Evolutionary conservation across 2,113 vertebrate species (phyloP).

Genomic region (Madoqua kirkii): DNA sequence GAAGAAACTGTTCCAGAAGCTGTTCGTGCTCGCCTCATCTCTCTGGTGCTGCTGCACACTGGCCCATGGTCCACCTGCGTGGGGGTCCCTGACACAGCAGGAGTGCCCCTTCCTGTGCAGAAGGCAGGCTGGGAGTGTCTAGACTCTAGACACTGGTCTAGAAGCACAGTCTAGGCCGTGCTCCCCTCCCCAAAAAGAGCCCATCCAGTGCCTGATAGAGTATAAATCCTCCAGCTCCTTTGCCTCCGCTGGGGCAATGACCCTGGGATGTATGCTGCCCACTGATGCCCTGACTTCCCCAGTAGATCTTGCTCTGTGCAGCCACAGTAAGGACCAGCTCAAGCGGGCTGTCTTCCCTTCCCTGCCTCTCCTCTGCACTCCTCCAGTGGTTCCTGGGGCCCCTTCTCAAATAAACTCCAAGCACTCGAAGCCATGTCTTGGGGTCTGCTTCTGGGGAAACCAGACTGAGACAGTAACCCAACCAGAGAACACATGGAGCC

Average conservation of each 20-base stretch:
- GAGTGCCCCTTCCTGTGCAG: neutral
- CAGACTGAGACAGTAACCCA: neutral
- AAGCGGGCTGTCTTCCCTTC: too few species aligned
- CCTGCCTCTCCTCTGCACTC: neutral
- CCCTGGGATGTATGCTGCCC: neutral
- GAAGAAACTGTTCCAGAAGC: neutral
- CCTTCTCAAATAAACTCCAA: neutral
- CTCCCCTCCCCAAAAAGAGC: neutral
- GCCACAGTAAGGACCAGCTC: fast-evolving
- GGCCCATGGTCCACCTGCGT: neutral
- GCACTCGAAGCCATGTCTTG: neutral
- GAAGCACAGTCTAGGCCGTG: neutral
- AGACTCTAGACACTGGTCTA: neutral
- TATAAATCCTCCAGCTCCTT: neutral
- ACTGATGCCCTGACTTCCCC: neutral
- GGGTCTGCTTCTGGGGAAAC: neutral
- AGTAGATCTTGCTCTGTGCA: neutral
- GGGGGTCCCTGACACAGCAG: neutral
- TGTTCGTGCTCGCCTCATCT: neutral
- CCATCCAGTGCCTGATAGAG: neutral
- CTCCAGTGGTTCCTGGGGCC: neutral
- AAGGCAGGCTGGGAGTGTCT: neutral
- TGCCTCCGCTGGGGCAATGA: neutral
- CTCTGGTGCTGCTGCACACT: fast-evolving
- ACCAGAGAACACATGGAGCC: neutral